Conservation (phyloP, 2,113 vertebrate species). For the Muscicapa adusta region DNA sequence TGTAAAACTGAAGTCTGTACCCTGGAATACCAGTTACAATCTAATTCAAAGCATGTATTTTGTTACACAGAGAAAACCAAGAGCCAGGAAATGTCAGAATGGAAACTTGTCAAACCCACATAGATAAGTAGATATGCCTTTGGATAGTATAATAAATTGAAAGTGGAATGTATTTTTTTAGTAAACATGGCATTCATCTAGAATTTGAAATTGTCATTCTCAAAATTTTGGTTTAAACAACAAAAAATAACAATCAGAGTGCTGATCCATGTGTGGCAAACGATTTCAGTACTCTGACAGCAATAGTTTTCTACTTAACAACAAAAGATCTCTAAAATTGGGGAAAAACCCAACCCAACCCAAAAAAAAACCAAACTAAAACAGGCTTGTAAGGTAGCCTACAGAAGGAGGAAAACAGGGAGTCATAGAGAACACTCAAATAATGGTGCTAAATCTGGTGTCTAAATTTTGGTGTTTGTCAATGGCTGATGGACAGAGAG, state of each 20-base stretch:
- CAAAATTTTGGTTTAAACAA: neutral
- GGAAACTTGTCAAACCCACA: neutral
- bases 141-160: neutral
- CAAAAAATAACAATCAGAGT: neutral
- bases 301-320: neutral
- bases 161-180: neutral
- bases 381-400: neutral
- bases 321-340: neutral
- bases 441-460: neutral
- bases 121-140: neutral
- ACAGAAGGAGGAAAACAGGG: neutral
- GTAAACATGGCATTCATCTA: neutral
- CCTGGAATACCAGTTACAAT: neutral
- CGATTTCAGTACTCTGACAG: neutral
- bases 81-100: neutral
- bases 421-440: neutral
- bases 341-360: fast-evolving
- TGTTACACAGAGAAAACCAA: neutral
- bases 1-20: neutral
- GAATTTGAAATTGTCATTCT: neutral
- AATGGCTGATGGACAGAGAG: neutral
- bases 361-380: neutral
- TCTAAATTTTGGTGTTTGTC: neutral
- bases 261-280: neutral
- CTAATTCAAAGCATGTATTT: neutral